Conservation (phyloP, 2,797 vertebrate species). For the Platalea minor region DNA sequence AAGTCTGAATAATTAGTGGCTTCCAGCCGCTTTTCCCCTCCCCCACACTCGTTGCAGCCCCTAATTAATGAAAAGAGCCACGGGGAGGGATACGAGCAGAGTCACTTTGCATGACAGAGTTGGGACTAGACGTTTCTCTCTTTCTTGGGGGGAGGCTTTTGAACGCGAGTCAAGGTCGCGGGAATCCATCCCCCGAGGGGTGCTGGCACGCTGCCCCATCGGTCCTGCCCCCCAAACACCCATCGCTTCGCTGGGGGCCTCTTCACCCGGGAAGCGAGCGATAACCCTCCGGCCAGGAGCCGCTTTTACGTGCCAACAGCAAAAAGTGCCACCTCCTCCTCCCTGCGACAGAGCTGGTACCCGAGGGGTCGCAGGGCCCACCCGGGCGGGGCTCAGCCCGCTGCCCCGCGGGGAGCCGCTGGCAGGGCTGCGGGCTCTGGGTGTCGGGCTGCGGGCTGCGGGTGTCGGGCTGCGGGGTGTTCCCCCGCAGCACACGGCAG, state of each 20-base stretch:
- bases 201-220: background rate
- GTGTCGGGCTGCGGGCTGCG: too few relatives aligned
- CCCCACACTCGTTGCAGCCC: background rate
- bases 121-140: background rate
- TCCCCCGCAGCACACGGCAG: background rate
- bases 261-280: background rate
- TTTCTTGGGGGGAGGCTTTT: background rate
- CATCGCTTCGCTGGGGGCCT: background rate
- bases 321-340: background rate
- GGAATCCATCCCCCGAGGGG: background rate
- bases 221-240: background rate
- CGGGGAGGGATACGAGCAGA: background rate
- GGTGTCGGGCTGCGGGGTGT: accelerated
- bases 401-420: background rate
- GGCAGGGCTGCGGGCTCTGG: background rate
- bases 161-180: background rate
- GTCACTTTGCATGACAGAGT: conserved; percentile 22
- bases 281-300: too few relatives aligned
- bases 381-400: background rate
- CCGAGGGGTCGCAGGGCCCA: background rate
- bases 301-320: background rate
- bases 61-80: conserved; percentile 46
- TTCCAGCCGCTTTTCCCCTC: background rate
- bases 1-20: conserved; percentile 43
- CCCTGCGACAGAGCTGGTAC: background rate